A percentile compares a stretch with the other conserved stretches of the same genome.
phyloP scores from a whole-genome alignment of 2,113 vertebrate species.

The Cricetomys ansorgei region DNA sequence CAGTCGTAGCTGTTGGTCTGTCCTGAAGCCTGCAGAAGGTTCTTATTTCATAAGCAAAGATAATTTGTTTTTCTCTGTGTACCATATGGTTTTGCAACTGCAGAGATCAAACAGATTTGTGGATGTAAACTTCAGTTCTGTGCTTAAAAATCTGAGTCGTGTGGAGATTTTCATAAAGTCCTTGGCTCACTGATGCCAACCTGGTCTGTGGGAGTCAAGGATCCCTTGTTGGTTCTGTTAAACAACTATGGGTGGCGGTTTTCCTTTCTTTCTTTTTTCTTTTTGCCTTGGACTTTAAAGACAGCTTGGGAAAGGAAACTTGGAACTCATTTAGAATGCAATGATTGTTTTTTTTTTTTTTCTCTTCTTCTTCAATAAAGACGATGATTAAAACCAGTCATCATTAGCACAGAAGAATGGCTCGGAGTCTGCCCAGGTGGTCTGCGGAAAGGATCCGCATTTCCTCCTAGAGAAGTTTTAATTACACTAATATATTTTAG shows the following conservation, averaged over 20 bases:
- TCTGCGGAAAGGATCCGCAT: slow-evolving; percentile 61
- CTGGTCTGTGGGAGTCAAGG: slow-evolving; percentile 69
- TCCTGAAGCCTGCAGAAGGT: slow-evolving; percentile 76
- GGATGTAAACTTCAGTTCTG: slow-evolving; percentile 79
- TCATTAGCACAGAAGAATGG: slow-evolving; percentile 67
- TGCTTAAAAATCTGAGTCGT: slow-evolving; percentile 64
- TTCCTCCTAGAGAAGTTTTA: slow-evolving; percentile 71
- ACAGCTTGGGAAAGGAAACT: slow-evolving; percentile 72
- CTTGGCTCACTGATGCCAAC: slow-evolving; percentile 66
- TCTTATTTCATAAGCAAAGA: slow-evolving; percentile 82
- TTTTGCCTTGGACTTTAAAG: slow-evolving; percentile 74
- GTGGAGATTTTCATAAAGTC: slow-evolving; percentile 77
- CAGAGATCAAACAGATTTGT: slow-evolving; percentile 83
- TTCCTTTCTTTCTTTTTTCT: too few relatives aligned
- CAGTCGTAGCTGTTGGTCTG: slow-evolving; percentile 70
- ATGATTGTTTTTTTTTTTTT: slow-evolving; percentile 69
- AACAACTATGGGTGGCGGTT: slow-evolving; percentile 65
- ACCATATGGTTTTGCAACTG: slow-evolving; percentile 83
- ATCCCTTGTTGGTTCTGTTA: slow-evolving; percentile 67
- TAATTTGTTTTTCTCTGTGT: slow-evolving; percentile 82
- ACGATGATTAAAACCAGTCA: slow-evolving; percentile 73
- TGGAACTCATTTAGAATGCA: slow-evolving; percentile 77
- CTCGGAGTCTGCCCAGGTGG: slow-evolving; percentile 74
- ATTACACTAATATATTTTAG: slow-evolving; percentile 53
- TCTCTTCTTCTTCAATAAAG: slow-evolving; percentile 45